Base-by-base conservation (phyloP, 2,888 invertebrate genomes). In the Sphaerophoria rueppellii region DNA sequence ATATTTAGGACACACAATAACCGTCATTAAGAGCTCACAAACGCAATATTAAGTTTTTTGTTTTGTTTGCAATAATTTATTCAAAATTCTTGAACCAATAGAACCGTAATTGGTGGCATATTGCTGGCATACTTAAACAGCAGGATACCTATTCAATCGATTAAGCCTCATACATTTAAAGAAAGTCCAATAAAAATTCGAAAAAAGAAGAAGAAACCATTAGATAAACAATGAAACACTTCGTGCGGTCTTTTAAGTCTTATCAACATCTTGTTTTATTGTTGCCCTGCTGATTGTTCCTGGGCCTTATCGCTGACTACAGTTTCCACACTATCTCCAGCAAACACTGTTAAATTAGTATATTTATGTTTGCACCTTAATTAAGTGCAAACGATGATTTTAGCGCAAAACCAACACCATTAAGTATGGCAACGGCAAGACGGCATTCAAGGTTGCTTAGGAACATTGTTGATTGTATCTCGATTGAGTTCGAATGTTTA, bases 401-500 rank as follows among this genome's bases (percentile, higher is more conserved):
- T 48, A 74, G 40, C 54, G 48, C 58, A 82, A 76, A 58, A 50
- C 43, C 67, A 37, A 11, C 60, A 37, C 67, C 72, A 82, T 69
- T 69, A 77, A 69, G 43, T 81, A 61, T 82, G 43, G 60, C 60
- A 73, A 69, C 69, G 61, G 50, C 40, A 24, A 24, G 24, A 24
- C n/a, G n/a, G n/a, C 48, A 67, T 60, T 79, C 78, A 79, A 79
- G 79, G 79, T 78, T 67, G 69, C 69, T 40, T 24, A 24, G 24
- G 57, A 34, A 61, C 37, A 73, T 35, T 50, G 40, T 52, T 71
- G 79, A 75, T 83, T 74, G 74, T 79, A 71, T 75, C 79, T 75
- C 78, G 82, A 83, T 83, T 74, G 74, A 78, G 74, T 79, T 16
- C 60, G 65, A 67, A 83, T 70, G 50, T 79, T 79, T 83, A 75